Conservation (phyloP, 2,888 invertebrate species). For the Diadromus collaris region DNA sequence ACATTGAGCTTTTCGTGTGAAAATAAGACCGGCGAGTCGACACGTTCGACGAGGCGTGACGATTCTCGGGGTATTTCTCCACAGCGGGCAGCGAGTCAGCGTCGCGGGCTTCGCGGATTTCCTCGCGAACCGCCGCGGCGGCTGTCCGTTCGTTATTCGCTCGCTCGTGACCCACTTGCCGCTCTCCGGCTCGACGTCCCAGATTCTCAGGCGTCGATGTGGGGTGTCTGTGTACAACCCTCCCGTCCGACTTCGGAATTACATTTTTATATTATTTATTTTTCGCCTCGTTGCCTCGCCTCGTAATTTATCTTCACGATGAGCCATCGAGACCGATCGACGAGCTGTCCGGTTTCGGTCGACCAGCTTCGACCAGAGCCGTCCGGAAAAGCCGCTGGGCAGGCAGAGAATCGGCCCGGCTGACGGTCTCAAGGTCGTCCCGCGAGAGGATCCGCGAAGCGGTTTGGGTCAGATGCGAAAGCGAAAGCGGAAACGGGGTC, state of each 20-base stretch:
- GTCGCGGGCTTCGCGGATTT: constrained; percentile 33
- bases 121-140: background rate
- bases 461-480: constrained; percentile 21
- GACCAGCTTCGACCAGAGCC: background rate
- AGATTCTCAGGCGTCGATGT: constrained; percentile 66
- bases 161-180: constrained; percentile 74
- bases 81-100: constrained; percentile 26
- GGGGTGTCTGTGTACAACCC: constrained; percentile 8
- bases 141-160: constrained; percentile 55
- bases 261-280: background rate
- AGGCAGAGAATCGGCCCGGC: background rate
- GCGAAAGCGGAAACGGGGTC: constrained; percentile 50
- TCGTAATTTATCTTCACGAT: background rate
- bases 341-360: background rate
- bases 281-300: background rate
- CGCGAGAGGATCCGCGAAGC: background rate
- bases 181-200: constrained; percentile 73
- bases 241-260: background rate
- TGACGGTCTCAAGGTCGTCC: constrained; percentile 14
- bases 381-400: constrained; percentile 9
- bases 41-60: background rate
- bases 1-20: background rate
- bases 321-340: background rate
- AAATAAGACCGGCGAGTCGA: background rate
- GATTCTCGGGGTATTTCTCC: constrained; percentile 2